phyloP scores from a whole-genome alignment of 1,140 invertebrate genomes.

The Campoletis sonorensis region DNA sequence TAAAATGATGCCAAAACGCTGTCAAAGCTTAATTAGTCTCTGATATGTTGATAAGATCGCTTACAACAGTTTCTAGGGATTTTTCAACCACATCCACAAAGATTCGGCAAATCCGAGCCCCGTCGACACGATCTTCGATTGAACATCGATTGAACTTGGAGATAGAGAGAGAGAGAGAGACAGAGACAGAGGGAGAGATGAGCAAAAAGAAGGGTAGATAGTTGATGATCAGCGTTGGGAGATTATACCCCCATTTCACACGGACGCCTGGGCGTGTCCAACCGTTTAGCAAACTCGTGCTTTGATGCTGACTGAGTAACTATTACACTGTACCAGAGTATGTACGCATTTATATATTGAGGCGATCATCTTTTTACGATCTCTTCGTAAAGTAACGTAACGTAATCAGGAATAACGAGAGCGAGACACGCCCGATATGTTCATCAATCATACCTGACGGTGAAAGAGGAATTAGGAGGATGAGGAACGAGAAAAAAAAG shows the following conservation, averaged over 20 bases:
- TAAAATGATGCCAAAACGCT: too few relatives aligned
- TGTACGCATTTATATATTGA: neutral
- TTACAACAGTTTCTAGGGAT: conserved; percentile 8
- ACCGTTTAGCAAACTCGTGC: conserved; percentile 49
- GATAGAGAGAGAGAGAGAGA: too few relatives aligned
- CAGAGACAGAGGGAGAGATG: neutral
- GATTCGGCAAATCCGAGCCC: neutral
- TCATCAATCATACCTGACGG: neutral
- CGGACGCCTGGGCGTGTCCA: conserved; percentile 52
- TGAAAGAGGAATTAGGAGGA: neutral
- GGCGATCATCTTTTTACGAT: neutral
- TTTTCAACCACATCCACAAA: neutral
- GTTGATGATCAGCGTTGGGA: conserved; percentile 45
- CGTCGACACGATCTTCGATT: conserved; percentile 21
- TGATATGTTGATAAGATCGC: neutral
- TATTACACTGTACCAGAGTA: neutral
- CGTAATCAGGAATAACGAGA: conserved; percentile 41
- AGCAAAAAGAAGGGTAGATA: neutral
- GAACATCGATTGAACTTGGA: too few relatives aligned
- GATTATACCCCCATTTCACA: conserved; percentile 55
- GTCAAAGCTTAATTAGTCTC: too few relatives aligned
- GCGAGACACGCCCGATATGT: conserved; percentile 41
- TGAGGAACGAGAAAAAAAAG: neutral
- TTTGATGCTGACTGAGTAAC: neutral
- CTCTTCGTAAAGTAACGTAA: conserved; percentile 33